Percentiles rank a stretch among this genome's conserved stretches.
These are phyloP conservation scores for Microcebus lehilahytsara DNA, from an alignment of 2,113 vertebrate species.

Conservation along the genomic window DNA sequence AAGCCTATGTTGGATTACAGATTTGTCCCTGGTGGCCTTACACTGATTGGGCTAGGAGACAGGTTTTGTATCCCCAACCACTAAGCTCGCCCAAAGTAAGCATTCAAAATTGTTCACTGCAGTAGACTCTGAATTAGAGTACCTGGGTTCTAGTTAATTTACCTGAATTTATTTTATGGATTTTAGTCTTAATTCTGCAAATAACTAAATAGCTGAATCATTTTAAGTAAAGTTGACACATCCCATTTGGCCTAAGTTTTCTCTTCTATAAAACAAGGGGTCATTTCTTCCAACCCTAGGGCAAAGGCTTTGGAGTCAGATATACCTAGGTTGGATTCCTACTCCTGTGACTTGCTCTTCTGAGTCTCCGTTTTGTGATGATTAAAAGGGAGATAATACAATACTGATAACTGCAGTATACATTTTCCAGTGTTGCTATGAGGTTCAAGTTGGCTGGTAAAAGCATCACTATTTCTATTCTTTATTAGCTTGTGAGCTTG, in stretches of 20 bases:
- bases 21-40: constrained; percentile 22
- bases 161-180: constrained; percentile 9
- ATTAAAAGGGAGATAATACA: constrained; percentile 16
- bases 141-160: not conserved
- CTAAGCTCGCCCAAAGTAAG: not conserved
- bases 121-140: constrained; percentile 13
- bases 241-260: not conserved
- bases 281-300: not conserved
- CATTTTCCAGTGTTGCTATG: not conserved
- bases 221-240: not conserved
- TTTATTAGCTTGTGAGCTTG: not conserved
- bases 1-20: constrained; percentile 24
- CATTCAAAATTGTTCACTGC: constrained; percentile 10
- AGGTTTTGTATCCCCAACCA: not conserved
- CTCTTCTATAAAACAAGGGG: not conserved
- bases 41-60: not conserved
- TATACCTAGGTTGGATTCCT: not conserved
- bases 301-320: not conserved
- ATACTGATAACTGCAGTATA: not conserved
- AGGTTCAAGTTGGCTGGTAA: not conserved
- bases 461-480: not conserved
- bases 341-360: not conserved
- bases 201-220: not conserved
- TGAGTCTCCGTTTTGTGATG: not conserved
- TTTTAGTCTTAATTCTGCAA: constrained; percentile 12